A percentile compares a stretch with the other conserved stretches of the same genome.
phyloP scores from a whole-genome alignment of 1,140 invertebrate genomes.

The Drosophila ananassae region DNA sequence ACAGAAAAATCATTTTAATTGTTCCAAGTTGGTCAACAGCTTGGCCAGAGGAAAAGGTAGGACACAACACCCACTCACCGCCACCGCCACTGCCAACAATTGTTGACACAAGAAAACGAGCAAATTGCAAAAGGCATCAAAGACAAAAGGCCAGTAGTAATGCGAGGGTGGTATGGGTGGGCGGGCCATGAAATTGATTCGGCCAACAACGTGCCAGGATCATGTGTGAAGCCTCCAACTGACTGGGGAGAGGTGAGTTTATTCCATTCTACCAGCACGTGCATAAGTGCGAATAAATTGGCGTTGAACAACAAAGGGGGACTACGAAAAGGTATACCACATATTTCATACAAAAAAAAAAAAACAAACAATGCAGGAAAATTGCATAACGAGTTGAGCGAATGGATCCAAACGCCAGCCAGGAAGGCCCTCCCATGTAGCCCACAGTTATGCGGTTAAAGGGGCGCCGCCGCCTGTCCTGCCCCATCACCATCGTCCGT shows the following conservation, averaged over 20 bases:
- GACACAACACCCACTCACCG: constrained; percentile 2
- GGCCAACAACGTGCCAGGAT: constrained; percentile 61
- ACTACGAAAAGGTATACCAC: neutral
- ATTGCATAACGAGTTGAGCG: constrained; percentile 74
- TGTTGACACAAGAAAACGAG: constrained; percentile 55
- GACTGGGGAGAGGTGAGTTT: constrained; percentile 13
- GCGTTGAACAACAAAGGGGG: constrained; percentile 45
- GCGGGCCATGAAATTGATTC: constrained; percentile 74
- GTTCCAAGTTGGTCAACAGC: constrained; percentile 58
- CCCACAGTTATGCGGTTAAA: constrained; percentile 48
- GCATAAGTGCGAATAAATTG: constrained; percentile 79
- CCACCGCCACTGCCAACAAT: constrained; percentile 17
- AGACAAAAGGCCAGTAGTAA: no score
- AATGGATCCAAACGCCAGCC: constrained; percentile 1
- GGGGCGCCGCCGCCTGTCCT: no score
- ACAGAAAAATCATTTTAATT: constrained; percentile 64
- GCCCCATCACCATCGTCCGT: no score
- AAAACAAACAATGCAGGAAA: constrained; percentile 57
- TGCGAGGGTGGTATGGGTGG: no score
- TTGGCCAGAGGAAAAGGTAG: constrained; percentile 26
- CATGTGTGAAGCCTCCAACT: constrained; percentile 43
- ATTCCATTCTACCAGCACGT: constrained; percentile 42
- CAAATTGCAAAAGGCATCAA: constrained; percentile 43
- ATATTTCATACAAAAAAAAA: constrained; percentile 31
- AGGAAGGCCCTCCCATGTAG: constrained; percentile 28